Conservation (phyloP, 92 coral and sea anemone genomes). For the Porites divaricata region DNA sequence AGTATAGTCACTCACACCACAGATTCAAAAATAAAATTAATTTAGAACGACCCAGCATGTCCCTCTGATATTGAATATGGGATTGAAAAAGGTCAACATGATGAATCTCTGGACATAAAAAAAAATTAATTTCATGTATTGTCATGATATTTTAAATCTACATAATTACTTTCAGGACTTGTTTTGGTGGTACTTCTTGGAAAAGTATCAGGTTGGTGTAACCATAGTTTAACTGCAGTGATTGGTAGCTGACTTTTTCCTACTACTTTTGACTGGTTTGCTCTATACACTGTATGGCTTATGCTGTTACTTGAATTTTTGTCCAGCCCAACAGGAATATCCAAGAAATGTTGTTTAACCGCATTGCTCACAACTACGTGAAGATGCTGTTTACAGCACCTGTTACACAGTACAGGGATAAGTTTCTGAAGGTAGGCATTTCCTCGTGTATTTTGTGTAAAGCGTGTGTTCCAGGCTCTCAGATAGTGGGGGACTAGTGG, state of each 20-base stretch:
- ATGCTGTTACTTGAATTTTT: background rate
- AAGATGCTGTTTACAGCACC: conserved; percentile 86
- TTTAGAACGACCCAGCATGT: too few relatives aligned
- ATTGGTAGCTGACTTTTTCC: too few relatives aligned
- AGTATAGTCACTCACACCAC: too few relatives aligned
- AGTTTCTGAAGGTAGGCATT: conserved; percentile 83
- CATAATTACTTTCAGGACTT: conserved; percentile 64
- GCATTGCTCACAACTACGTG: conserved; percentile 95
- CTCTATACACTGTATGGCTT: background rate
- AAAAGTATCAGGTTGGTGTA: conserved; percentile 87
- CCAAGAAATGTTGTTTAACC: conserved; percentile 89
- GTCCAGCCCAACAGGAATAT: conserved; percentile 74
- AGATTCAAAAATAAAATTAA: too few relatives aligned
- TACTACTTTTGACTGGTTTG: too few relatives aligned
- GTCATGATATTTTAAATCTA: background rate
- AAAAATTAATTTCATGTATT: too few relatives aligned
- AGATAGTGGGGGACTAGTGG: too few relatives aligned
- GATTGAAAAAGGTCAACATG: too few relatives aligned
- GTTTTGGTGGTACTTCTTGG: conserved; percentile 98
- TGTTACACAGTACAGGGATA: conserved; percentile 78
- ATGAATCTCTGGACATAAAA: too few relatives aligned
- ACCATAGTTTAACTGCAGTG: too few relatives aligned
- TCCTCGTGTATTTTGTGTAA: background rate
- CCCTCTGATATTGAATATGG: too few relatives aligned
- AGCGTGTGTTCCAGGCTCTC: too few relatives aligned